phyloP scores from a whole-genome alignment of 2,797 vertebrate genomes.

The Loris lydekkerianus region DNA sequence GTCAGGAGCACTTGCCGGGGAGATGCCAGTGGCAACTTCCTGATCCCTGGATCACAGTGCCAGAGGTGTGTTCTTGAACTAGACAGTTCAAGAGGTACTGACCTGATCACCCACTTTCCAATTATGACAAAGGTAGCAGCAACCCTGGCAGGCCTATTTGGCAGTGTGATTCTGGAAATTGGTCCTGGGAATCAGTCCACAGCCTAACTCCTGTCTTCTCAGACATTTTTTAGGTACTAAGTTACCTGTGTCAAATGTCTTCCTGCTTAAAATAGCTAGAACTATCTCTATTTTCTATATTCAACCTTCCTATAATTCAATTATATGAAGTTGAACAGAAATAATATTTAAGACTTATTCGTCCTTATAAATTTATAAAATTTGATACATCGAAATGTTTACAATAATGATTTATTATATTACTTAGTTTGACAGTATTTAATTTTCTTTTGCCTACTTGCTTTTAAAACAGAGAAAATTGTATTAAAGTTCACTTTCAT shows the following conservation, averaged over 20 bases:
- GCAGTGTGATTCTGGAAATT: not conserved
- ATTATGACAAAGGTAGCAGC: not conserved
- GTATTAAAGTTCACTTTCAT: not conserved
- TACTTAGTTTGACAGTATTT: not conserved
- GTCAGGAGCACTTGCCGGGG: not conserved
- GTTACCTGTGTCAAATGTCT: not conserved
- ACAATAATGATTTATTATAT: conserved; percentile 2
- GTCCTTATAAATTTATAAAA: conserved; percentile 40
- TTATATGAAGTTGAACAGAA: not conserved
- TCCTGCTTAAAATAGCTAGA: not conserved
- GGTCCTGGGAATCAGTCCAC: not conserved
- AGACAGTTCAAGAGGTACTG: not conserved
- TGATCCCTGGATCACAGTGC: not conserved
- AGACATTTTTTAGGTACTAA: not conserved
- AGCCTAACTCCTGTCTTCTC: not conserved
- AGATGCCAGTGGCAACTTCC: not conserved
- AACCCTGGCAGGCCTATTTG: not conserved
- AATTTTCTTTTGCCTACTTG: conserved; percentile 7
- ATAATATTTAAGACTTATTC: not conserved
- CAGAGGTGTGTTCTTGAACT: not conserved
- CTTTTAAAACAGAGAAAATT: conserved; percentile 10
- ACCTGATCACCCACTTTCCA: not conserved
- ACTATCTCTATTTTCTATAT: not conserved
- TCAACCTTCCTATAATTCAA: not conserved
- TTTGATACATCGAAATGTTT: not conserved